A percentile compares a stretch with the other conserved stretches of the same genome.
These are phyloP conservation scores for Melieria omissa DNA, from an alignment of 2,888 invertebrate species.

Conservation along the genomic window DNA sequence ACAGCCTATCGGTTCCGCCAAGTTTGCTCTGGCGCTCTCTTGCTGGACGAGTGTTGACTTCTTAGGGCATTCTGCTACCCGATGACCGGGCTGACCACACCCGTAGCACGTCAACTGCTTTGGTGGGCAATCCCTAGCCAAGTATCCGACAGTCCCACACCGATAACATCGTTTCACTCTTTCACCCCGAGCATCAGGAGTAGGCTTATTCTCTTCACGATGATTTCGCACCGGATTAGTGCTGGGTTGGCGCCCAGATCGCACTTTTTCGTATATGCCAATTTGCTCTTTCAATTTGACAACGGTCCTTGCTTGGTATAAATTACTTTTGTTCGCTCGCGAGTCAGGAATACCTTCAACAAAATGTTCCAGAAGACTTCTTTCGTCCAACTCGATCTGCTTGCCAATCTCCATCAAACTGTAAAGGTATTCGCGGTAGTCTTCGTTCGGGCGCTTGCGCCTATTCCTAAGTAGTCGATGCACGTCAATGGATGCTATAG, in stretches of 20 bases:
- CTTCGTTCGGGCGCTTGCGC: background rate
- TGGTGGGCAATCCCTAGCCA: slow-evolving; percentile 2
- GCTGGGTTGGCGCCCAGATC: background rate
- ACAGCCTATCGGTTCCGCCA: background rate
- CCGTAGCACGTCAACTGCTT: slow-evolving; percentile 3
- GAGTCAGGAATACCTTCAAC: no score
- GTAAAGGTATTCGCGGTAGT: background rate
- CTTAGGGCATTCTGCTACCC: no score
- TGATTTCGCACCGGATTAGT: background rate
- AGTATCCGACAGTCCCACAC: background rate
- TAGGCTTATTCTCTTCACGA: background rate
- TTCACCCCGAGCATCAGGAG: background rate
- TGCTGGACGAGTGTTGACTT: background rate
- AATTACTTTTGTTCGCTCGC: no score
- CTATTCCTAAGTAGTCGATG: background rate
- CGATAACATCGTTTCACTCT: slow-evolving; percentile 3
- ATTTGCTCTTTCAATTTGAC: slow-evolving; percentile 27
- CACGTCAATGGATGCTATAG: background rate
- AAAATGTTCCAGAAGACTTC: no score
- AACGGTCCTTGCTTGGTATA: no score
- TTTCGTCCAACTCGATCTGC: background rate
- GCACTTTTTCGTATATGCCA: slow-evolving; percentile 23
- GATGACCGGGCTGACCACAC: slow-evolving; percentile 9
- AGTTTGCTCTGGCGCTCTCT: background rate
- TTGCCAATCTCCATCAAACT: background rate